Percentiles rank a stretch among this genome's conserved stretches.
These are phyloP conservation scores for Isaurus tuberculatus DNA, from an alignment of 92 coral and sea anemone species.

Conservation along the genomic window DNA sequence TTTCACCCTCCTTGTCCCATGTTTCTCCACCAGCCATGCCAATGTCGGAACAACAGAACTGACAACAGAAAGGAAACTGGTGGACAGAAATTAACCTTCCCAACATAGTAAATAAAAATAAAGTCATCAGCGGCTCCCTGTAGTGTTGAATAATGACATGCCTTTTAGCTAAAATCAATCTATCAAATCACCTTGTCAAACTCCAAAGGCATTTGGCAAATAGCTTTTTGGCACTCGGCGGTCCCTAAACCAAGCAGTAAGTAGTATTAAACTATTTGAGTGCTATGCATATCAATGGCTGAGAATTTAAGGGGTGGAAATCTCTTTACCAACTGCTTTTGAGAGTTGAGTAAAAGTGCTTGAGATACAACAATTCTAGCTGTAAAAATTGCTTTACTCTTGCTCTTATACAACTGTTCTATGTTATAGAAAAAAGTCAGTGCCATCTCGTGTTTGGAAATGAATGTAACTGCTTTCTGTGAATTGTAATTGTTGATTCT, in stretches of 20 bases:
- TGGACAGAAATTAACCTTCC: too few species aligned
- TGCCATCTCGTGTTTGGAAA: neutral
- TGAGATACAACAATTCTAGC: neutral
- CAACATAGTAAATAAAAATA: too few species aligned
- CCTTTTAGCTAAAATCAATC: neutral
- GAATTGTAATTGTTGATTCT: neutral
- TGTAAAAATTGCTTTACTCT: constrained; percentile 3
- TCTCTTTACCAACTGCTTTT: neutral
- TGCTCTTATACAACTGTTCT: neutral
- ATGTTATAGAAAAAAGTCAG: neutral
- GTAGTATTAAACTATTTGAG: neutral
- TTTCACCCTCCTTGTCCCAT: neutral
- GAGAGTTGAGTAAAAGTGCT: neutral
- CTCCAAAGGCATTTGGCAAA: constrained; percentile 4
- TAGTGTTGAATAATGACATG: neutral
- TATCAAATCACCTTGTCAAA: neutral
- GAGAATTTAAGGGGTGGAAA: neutral
- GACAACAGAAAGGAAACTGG: neutral
- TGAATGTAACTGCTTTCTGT: too few species aligned
- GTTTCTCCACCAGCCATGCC: neutral
- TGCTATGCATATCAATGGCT: neutral
- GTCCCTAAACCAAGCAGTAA: constrained; percentile 4
- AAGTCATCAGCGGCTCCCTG: too few species aligned
- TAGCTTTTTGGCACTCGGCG: neutral
- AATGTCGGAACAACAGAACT: neutral